Evolutionary conservation across 2,797 vertebrate genomes (phyloP).

Genomic region (Selene dorsalis): DNA sequence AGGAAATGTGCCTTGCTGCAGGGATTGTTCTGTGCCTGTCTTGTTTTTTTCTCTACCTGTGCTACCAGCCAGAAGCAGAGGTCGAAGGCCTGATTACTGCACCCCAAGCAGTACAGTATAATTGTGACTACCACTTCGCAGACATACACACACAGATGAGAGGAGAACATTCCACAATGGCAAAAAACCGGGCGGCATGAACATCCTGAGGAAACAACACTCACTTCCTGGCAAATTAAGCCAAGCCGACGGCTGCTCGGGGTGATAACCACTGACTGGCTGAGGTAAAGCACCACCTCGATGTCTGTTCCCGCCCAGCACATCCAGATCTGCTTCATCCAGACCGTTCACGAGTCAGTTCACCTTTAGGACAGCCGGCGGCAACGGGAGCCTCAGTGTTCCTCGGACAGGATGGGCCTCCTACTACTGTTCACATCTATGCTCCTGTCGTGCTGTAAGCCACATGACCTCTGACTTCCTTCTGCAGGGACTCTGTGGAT

Average conservation of each 20-base stretch:
- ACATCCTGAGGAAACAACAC: conserved; percentile 88
- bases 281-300: conserved; percentile 68
- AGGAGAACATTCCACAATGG: conserved; percentile 81
- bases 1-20: conserved; percentile 46
- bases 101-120: conserved; percentile 14
- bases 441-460: conserved; percentile 81
- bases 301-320: conserved; percentile 56
- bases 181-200: conserved; percentile 60
- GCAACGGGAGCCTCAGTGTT: conserved; percentile 41
- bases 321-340: conserved; percentile 21
- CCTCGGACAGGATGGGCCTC: conserved; percentile 70
- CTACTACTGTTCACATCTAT: conserved; percentile 60
- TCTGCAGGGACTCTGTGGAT: conserved; percentile 11
- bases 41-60: conserved; percentile 34
- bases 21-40: conserved; percentile 5
- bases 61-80: conserved; percentile 35
- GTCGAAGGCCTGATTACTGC: conserved; percentile 49
- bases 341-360: conserved; percentile 32
- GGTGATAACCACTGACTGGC: conserved; percentile 75
- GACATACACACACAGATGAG: conserved; percentile 24
- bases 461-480: background rate
- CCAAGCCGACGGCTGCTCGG: conserved; percentile 68
- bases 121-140: conserved; percentile 37
- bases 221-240: conserved; percentile 85
- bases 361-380: conserved; percentile 36